Evolutionary conservation across 2,888 invertebrate species (phyloP), one percentile per base, ranked within the genome.

Genomic region (Priocnemis perturbator): DNA sequence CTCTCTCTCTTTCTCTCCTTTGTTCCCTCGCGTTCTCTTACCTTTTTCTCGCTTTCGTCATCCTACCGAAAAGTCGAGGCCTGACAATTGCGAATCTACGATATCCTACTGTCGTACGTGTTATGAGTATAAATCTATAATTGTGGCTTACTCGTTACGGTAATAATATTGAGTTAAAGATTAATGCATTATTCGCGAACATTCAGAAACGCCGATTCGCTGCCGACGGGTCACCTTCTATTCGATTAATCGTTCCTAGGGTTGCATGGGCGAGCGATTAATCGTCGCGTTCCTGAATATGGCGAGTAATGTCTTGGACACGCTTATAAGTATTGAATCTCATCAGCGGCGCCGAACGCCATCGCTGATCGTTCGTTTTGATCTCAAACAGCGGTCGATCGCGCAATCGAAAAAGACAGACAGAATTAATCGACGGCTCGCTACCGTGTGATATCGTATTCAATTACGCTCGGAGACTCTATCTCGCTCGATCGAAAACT

Each of bases 201-300:
- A 83, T 83, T 83, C 83, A 82, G 81, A 78, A 79, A 78, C 83
- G 26, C 60, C 17, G 53, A 44, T 17, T 50, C 17, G 50, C 15
- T 5, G 50, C 17, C 19, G n/a, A n/a, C 17, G 5, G 50, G 17
- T 4, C 17, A 14, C 50, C 20, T 50, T n/a, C 20, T 20, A 50
- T 20, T 50, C 50, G 50, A 26, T 48, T 44, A 19, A 53, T 45
- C 45, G 15, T 21, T 63, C 48, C 47, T 26, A 64, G n/a, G n/a
- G 21, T 7, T 21, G 61, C 3, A 4, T 17, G 50, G 30, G 20
- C 5, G 55, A 17, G 56, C 37, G 23, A 45, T 60, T 63, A 64
- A 69, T 73, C 69, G 70, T 45, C 37, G 67, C 69, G 78, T 81
- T 85, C 72, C 81, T 82, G 83, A 85, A 85, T 79, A 83, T 83